A percentile compares a stretch with the other conserved stretches of the same genome.
phyloP scores from a whole-genome alignment of 2,888 invertebrate species.

The Dyspetes luteomarginatus region DNA sequence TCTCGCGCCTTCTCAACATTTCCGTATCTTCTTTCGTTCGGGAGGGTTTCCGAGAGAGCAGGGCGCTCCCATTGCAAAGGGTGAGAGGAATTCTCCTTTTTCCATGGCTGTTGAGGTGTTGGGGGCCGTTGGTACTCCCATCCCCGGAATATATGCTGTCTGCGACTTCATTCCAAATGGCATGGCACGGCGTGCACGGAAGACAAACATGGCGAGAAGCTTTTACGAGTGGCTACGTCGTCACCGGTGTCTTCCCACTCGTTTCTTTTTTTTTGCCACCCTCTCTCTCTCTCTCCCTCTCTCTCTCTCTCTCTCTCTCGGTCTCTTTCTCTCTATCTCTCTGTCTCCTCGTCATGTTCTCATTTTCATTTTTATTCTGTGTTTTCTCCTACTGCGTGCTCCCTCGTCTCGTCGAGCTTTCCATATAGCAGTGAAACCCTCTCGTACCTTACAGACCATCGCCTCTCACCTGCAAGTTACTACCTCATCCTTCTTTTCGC shows the following conservation, averaged over 20 bases:
- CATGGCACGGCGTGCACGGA: conserved; percentile 50
- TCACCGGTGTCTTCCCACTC: conserved; percentile 53
- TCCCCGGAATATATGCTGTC: conserved; percentile 13
- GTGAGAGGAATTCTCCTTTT: neutral
- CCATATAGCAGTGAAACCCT: conserved; percentile 8
- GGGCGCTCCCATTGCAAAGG: neutral
- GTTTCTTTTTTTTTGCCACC: neutral
- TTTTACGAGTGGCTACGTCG: conserved; percentile 73
- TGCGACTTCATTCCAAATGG: conserved; percentile 57
- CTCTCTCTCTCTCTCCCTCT: conserved; percentile 35
- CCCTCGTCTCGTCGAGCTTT: conserved; percentile 36
- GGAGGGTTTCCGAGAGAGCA: neutral
- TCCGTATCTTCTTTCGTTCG: conserved; percentile 11
- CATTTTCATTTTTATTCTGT: conserved; percentile 6
- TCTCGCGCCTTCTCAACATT: conserved; percentile 32
- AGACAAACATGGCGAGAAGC: conserved; percentile 73
- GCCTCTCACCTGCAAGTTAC: conserved; percentile 17
- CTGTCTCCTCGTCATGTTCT: conserved; percentile 10
- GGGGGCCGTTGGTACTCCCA: no score
- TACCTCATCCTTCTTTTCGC: neutral
- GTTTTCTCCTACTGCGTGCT: conserved; percentile 19
- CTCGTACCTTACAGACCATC: conserved; percentile 24
- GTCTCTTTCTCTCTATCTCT: conserved; percentile 33
- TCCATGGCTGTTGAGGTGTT: no score
- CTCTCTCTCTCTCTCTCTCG: conserved; percentile 52